A percentile compares a stretch with the other conserved stretches of the same genome.
Conservation (phyloP, 2,888 invertebrate species). For the Acleris sparsana region DNA sequence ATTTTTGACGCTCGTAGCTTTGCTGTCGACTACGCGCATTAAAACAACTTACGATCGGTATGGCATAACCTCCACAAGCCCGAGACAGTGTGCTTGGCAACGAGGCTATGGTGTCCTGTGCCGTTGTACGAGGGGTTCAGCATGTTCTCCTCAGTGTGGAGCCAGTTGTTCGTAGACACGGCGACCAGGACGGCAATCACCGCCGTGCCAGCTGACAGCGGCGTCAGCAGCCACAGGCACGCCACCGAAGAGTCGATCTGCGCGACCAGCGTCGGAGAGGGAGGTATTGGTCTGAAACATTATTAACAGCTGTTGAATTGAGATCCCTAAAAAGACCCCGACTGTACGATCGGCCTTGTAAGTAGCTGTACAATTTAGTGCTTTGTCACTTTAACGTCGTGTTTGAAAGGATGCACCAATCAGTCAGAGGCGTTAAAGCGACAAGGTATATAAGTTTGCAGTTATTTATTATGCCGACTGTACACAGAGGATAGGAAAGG, state of each 20-base stretch:
- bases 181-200: constrained; percentile 88
- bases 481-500: too few species aligned
- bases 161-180: constrained; percentile 92
- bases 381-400: too few species aligned
- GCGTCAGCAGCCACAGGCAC: constrained; percentile 85
- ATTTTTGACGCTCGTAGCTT: too few species aligned
- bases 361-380: too few species aligned
- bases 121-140: constrained; percentile 90
- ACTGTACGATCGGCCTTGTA: too few species aligned
- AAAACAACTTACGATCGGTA: constrained; percentile 87
- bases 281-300: constrained; percentile 74
- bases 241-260: constrained; percentile 85
- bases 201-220: constrained; percentile 87
- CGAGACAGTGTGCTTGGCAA: constrained; percentile 90
- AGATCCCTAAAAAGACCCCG: too few species aligned
- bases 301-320: not conserved
- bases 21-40: too few species aligned
- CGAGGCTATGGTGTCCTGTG: constrained; percentile 87
- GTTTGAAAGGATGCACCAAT: too few species aligned
- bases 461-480: too few species aligned
- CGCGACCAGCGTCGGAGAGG: constrained; percentile 73
- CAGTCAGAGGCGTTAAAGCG: too few species aligned
- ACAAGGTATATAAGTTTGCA: too few species aligned
- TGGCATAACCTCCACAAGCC: constrained; percentile 92
- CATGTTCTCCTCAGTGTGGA: constrained; percentile 93